phyloP scores from a whole-genome alignment of 2,888 invertebrate species.

The Sphaeridia pumilis region DNA sequence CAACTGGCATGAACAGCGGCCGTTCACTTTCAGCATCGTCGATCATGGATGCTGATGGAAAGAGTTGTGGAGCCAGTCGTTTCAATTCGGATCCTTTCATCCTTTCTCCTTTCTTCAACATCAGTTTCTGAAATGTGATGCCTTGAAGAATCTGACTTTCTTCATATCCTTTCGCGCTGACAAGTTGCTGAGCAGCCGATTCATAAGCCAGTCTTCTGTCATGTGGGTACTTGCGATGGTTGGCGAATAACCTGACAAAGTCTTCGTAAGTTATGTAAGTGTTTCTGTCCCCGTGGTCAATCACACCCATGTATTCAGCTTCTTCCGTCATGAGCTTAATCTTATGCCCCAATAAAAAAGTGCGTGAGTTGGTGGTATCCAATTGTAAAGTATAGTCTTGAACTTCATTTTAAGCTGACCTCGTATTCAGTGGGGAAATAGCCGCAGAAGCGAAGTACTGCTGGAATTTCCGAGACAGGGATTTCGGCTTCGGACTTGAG shows the following conservation, averaged over 20 bases:
- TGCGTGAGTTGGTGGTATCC: no score
- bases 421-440: conserved; percentile 34
- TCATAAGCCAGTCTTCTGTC: conserved; percentile 17
- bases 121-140: conserved; percentile 22
- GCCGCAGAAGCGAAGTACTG: conserved; percentile 30
- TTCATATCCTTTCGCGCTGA: no score
- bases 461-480: conserved; percentile 29
- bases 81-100: no score
- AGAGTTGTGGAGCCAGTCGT: no score
- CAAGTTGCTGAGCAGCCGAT: no score
- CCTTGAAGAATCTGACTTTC: conserved; percentile 24
- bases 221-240: conserved; percentile 23
- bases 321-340: conserved; percentile 31
- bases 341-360: no score
- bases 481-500: conserved; percentile 23
- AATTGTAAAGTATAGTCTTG: no score
- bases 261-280: conserved; percentile 27
- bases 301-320: conserved; percentile 20
- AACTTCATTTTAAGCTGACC: conserved; percentile 14
- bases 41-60: no score
- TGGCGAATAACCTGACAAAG: conserved; percentile 32
- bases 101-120: conserved; percentile 21
- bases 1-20: no score
- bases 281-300: conserved; percentile 14
- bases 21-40: no score